A percentile compares a stretch with the other conserved stretches of the same genome.
Evolutionary conservation across 2,797 vertebrate genomes (phyloP).

Genomic region (Leptatherina wallacei): DNA sequence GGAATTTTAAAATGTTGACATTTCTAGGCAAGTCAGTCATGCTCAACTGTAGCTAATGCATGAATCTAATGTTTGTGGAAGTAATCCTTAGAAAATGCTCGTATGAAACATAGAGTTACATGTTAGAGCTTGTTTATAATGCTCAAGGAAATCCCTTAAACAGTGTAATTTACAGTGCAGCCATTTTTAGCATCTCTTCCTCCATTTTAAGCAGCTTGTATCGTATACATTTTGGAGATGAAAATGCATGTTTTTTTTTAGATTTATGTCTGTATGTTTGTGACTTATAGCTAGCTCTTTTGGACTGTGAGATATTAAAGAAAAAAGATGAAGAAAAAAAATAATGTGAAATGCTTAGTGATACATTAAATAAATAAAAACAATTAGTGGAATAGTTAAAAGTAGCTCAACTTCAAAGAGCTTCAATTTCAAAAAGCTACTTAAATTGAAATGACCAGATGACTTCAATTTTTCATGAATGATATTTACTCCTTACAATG

Average conservation of each 20-base stretch:
- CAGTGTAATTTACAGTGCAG: not conserved
- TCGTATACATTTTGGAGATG: not conserved
- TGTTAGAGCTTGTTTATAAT: not conserved
- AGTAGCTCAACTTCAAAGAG: not conserved
- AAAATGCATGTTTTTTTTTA: no score
- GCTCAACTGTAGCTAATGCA: not conserved
- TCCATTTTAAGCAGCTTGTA: not conserved
- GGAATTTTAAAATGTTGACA: not conserved
- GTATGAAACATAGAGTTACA: not conserved
- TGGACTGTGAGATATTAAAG: no score
- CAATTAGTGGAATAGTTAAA: not conserved
- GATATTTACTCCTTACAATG: not conserved
- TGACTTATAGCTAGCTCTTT: not conserved
- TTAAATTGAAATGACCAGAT: not conserved
- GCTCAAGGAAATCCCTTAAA: not conserved
- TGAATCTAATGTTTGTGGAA: not conserved
- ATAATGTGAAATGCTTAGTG: not conserved
- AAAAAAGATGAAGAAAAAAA: no score
- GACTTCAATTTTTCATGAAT: not conserved
- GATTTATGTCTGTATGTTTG: not conserved
- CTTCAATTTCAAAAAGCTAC: not conserved
- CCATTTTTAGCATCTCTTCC: not conserved
- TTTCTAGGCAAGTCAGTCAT: not conserved
- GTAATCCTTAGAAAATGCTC: not conserved
- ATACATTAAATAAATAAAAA: not conserved